These are phyloP conservation scores for Centropus unirufus DNA, from an alignment of 2,113 vertebrate species.

Conservation along the genomic window DNA sequence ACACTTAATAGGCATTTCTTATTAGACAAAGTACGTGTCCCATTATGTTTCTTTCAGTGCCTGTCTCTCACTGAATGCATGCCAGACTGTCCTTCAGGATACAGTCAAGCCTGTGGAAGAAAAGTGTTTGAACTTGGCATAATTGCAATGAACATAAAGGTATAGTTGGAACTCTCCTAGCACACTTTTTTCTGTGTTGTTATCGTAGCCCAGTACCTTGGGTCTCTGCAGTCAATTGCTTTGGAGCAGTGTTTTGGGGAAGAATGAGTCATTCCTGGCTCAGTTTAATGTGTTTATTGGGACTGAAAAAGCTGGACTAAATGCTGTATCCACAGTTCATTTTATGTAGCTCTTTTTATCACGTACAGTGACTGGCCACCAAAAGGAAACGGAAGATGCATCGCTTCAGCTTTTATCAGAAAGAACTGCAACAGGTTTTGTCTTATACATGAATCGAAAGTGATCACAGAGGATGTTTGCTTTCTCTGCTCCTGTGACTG, in stretches of 20 bases:
- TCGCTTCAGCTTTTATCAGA: neutral
- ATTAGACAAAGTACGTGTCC: neutral
- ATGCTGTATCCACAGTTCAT: neutral
- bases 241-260: neutral
- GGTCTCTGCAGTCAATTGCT: neutral
- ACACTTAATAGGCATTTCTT: neutral
- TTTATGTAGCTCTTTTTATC: neutral
- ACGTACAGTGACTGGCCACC: neutral
- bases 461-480: neutral
- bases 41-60: neutral
- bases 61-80: slow-evolving; percentile 22
- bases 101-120: slow-evolving; percentile 2
- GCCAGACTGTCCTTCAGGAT: slow-evolving; percentile 46
- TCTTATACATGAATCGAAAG: neutral
- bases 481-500: neutral
- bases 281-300: neutral
- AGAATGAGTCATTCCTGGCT: neutral
- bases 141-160: slow-evolving; percentile 59
- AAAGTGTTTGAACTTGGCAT: slow-evolving; percentile 58
- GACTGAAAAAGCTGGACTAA: neutral
- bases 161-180: neutral
- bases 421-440: neutral
- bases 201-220: neutral
- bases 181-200: neutral
- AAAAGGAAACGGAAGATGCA: neutral